These are phyloP conservation scores for Uromys caudimaculatus DNA, from an alignment of 2,797 vertebrate genomes.

Conservation along the genomic window DNA sequence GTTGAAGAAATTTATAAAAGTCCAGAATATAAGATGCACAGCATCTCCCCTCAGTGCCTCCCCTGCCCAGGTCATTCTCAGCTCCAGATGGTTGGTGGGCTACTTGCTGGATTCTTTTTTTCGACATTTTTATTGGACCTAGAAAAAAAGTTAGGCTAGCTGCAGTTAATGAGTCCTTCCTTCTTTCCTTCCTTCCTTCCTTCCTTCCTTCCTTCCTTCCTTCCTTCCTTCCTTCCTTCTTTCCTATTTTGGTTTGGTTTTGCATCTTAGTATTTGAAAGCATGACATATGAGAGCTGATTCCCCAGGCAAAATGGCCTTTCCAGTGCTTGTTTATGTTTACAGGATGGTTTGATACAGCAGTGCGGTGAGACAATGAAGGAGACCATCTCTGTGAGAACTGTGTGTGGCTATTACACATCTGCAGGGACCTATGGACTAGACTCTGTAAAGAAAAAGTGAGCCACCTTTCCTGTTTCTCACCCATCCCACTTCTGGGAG, in stretches of 20 bases:
- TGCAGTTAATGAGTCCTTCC: conserved; percentile 58
- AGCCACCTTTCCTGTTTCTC: conserved; percentile 64
- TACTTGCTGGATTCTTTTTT: conserved; percentile 66
- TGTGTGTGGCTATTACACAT: conserved; percentile 94
- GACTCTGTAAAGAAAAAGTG: conserved; percentile 98
- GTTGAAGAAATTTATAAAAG: conserved; percentile 52
- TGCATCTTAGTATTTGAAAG: conserved; percentile 69
- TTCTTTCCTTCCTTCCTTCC: background rate
- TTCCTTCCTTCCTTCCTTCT: background rate
- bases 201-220: background rate
- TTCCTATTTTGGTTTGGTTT: conserved; percentile 9
- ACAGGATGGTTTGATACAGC: conserved; percentile 98
- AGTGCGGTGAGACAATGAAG: conserved; percentile 99
- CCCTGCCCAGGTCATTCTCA: background rate
- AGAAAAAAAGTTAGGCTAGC: conserved; percentile 52
- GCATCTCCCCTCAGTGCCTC: background rate
- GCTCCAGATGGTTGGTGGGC: conserved; percentile 52
- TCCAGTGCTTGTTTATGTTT: conserved; percentile 79
- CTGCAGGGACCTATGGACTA: conserved; percentile 95
- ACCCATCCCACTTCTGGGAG: conserved; percentile 67
- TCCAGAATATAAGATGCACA: background rate
- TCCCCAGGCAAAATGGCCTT: conserved; percentile 76
- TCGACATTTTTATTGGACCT: conserved; percentile 65
- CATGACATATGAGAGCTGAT: conserved; percentile 70
- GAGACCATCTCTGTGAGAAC: conserved; percentile 97